Percentiles rank a stretch among this genome's conserved stretches.
Evolutionary conservation across 2,113 vertebrate species (phyloP).

Genomic region (Strix aluco): DNA sequence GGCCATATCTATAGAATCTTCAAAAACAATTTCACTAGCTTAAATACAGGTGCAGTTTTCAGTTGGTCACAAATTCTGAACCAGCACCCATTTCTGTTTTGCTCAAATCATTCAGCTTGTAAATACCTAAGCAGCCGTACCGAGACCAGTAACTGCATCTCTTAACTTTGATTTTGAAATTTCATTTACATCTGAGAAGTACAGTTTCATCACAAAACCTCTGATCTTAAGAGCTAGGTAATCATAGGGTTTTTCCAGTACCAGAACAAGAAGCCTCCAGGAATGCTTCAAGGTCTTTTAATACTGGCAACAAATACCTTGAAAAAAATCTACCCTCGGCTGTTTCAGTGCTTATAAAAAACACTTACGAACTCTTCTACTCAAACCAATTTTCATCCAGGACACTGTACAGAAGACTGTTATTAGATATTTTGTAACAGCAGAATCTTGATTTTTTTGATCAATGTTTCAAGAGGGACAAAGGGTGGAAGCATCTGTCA

Average conservation of each 20-base stretch:
- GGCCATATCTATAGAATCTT: not conserved
- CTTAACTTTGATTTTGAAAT: not conserved
- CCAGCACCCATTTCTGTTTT: not conserved
- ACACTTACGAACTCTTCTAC: not conserved
- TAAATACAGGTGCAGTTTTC: not conserved
- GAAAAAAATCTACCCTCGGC: not conserved
- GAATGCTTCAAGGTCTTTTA: not conserved
- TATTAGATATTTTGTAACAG: not conserved
- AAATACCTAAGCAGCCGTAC: not conserved
- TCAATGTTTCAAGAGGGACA: not conserved
- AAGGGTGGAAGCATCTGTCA: not conserved
- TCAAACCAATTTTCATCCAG: not conserved
- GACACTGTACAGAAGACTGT: not conserved
- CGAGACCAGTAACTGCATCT: not conserved
- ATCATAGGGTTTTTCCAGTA: not conserved
- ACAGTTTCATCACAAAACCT: not conserved
- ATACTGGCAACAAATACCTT: not conserved
- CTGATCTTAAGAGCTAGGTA: not conserved
- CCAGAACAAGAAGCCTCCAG: not conserved
- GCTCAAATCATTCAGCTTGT: not conserved
- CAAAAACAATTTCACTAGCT: not conserved
- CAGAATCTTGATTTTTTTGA: not conserved
- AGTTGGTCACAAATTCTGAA: not conserved
- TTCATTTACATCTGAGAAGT: not conserved
- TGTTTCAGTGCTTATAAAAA: not conserved